These are phyloP conservation scores for Eristalis arbustorum DNA, from an alignment of 2,888 invertebrate genomes.

Conservation along the genomic window DNA sequence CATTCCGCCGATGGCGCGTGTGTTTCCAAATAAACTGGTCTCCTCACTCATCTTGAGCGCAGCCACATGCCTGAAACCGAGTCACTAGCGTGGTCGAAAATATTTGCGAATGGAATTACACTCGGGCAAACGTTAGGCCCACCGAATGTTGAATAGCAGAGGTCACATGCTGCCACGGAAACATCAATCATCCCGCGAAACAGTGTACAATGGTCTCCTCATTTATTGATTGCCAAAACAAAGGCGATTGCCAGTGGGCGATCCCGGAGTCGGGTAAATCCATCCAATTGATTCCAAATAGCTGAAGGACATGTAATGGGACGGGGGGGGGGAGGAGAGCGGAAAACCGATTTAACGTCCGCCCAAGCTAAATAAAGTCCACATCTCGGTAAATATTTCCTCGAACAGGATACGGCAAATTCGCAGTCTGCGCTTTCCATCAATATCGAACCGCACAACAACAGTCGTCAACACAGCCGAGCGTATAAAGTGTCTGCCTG, in stretches of 20 bases:
- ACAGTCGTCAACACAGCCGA: neutral
- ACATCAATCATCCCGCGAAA: constrained; percentile 6
- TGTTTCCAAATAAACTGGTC: neutral
- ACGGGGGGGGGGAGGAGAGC: too few relatives aligned
- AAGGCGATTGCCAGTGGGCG: neutral
- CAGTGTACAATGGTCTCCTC: neutral
- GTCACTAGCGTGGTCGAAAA: neutral
- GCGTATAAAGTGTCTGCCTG: neutral
- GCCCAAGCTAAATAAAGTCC: constrained; percentile 9
- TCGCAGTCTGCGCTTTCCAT: neutral
- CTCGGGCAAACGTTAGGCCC: neutral
- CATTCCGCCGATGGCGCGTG: too few relatives aligned
- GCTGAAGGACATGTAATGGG: neutral
- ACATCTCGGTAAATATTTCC: constrained; percentile 14
- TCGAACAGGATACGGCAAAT: neutral
- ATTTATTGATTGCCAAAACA: constrained; percentile 2
- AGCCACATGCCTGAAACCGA: neutral
- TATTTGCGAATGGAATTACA: neutral
- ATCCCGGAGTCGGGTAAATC: neutral
- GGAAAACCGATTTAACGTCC: constrained; percentile 21
- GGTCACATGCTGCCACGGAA: neutral
- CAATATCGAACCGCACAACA: neutral
- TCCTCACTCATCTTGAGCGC: neutral
- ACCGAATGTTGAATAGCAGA: neutral
- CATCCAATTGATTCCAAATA: constrained; percentile 1